These are phyloP conservation scores for Aleiodes testaceus DNA, from an alignment of 2,888 invertebrate genomes.

Conservation along the genomic window DNA sequence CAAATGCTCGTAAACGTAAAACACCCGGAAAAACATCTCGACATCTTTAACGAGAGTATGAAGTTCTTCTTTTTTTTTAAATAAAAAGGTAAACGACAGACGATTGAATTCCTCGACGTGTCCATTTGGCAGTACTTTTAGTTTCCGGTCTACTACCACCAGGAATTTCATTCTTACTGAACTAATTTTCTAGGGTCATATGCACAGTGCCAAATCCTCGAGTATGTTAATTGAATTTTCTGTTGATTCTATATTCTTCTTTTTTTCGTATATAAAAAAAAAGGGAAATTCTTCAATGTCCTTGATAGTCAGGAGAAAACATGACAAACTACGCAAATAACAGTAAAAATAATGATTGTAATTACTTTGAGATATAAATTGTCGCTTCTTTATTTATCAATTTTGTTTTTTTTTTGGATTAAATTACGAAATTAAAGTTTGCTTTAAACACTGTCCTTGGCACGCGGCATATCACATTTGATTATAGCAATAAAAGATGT, in stretches of 20 bases:
- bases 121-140: conserved; percentile 46
- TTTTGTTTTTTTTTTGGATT: no score
- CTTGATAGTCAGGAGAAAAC: no score
- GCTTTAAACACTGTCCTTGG: not conserved
- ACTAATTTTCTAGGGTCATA: conserved; percentile 1
- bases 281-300: no score
- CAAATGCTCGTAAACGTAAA: conserved; percentile 43
- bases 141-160: conserved; percentile 52
- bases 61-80: no score
- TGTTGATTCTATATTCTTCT: not conserved
- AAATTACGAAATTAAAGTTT: no score
- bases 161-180: conserved; percentile 51
- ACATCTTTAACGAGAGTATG: not conserved
- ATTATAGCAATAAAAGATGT: conserved; percentile 33
- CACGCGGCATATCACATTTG: conserved; percentile 1
- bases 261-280: no score
- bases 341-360: no score
- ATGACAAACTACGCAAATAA: no score
- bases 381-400: no score
- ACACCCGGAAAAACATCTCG: conserved; percentile 19
- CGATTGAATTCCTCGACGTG: conserved; percentile 42
- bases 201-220: conserved; percentile 11
- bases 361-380: no score
- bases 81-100: conserved; percentile 28
- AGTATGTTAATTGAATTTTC: conserved; percentile 5